Conservation (phyloP, 2,797 vertebrate genomes). For the Crenuchus spilurus region DNA sequence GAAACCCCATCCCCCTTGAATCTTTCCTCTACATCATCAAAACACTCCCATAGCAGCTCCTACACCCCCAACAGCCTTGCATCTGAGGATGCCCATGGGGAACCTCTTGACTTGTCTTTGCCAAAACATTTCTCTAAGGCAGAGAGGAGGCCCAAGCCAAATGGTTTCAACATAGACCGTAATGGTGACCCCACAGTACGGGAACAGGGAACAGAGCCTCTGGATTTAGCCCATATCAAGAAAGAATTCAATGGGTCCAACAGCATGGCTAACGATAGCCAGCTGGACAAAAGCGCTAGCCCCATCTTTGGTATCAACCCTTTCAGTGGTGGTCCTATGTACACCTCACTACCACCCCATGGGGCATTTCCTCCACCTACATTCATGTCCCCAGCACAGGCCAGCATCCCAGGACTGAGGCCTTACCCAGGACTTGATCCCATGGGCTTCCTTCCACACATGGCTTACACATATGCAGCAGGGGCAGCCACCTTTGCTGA, state of each 20-base stretch:
- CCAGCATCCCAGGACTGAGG: slow-evolving; percentile 90
- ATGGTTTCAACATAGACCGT: slow-evolving; percentile 83
- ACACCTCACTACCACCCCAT: slow-evolving; percentile 89
- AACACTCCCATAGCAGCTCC: slow-evolving; percentile 95
- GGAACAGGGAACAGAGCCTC: slow-evolving; percentile 84
- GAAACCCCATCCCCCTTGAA: slow-evolving; percentile 95
- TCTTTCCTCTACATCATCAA: slow-evolving; percentile 95
- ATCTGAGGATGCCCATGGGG: slow-evolving; percentile 90
- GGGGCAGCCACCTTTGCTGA: slow-evolving; percentile 92
- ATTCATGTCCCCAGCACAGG: slow-evolving; percentile 91
- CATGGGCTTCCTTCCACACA: slow-evolving; percentile 95
- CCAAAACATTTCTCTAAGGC: slow-evolving; percentile 92
- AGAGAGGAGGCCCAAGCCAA: slow-evolving; percentile 85
- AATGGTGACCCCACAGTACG: slow-evolving; percentile 78
- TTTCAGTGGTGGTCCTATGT: slow-evolving; percentile 88
- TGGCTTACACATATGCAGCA: slow-evolving; percentile 94
- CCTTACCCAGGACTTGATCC: slow-evolving; percentile 91
- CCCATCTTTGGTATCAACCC: slow-evolving; percentile 92
- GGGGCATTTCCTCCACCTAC: slow-evolving; percentile 92
- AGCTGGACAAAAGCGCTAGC: slow-evolving; percentile 90
- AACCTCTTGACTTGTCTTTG: slow-evolving; percentile 96
- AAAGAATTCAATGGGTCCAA: slow-evolving; percentile 89
- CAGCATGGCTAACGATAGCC: slow-evolving; percentile 59
- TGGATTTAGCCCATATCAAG: slow-evolving; percentile 92
- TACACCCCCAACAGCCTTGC: slow-evolving; percentile 96